These are phyloP conservation scores for Pelmatolapia mariae DNA, from an alignment of 2,113 vertebrate species.

Conservation along the genomic window DNA sequence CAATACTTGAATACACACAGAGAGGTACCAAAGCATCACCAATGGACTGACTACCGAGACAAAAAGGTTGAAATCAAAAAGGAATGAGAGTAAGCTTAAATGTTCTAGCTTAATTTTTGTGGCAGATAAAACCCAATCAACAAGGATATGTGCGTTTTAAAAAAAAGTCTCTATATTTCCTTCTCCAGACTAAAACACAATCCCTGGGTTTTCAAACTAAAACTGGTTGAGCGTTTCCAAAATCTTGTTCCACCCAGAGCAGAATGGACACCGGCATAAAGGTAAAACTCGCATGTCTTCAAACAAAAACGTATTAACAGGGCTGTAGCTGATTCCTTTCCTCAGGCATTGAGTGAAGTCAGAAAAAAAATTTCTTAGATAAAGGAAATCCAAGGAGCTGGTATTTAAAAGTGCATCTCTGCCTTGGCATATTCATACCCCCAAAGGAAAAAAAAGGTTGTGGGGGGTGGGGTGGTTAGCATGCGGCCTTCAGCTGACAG, in stretches of 20 bases:
- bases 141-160: not conserved
- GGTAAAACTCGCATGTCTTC: not conserved
- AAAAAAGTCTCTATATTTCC: not conserved
- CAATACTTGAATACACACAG: not conserved
- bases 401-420: conserved; percentile 29
- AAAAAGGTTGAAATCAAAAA: not conserved
- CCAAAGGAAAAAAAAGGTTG: not conserved
- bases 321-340: not conserved
- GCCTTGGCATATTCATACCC: not conserved
- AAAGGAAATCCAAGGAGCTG: not conserved
- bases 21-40: not conserved
- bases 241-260: not conserved
- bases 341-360: conserved; percentile 13
- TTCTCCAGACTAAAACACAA: not conserved
- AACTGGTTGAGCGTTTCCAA: not conserved
- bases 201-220: not conserved
- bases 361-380: not conserved
- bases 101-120: not conserved
- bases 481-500: conserved; percentile 38
- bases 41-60: not conserved
- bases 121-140: not conserved
- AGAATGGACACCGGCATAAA: not conserved
- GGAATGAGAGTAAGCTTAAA: not conserved
- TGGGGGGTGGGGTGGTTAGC: not conserved
- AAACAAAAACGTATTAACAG: not conserved